Evolutionary conservation across 2,888 invertebrate genomes (phyloP).

Genomic region (Lasioglossum leucozonium): DNA sequence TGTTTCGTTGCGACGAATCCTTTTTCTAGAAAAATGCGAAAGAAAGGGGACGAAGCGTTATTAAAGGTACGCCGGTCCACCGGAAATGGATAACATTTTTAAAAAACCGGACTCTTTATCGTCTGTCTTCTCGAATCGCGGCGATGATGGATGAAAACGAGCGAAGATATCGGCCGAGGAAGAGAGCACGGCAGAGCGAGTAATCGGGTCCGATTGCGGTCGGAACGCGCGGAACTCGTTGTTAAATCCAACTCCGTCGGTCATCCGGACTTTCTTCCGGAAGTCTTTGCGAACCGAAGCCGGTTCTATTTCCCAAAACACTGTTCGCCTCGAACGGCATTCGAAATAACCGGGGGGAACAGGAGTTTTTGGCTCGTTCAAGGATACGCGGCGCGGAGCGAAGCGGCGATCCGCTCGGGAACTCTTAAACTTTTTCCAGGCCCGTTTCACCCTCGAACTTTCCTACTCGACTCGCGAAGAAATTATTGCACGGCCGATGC

Average conservation of each 20-base stretch:
- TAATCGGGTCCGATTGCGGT: neutral
- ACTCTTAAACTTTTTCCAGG: constrained; percentile 10
- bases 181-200: neutral
- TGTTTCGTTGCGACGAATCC: neutral
- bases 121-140: neutral
- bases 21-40: neutral
- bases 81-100: neutral
- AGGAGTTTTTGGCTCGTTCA: constrained; percentile 13
- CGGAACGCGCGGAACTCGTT: neutral
- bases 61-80: neutral
- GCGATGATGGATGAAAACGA: neutral
- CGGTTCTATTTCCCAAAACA: neutral
- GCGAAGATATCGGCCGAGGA: neutral
- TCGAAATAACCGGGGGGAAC: neutral
- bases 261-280: neutral
- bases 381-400: neutral
- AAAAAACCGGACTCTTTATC: neutral
- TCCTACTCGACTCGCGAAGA: neutral
- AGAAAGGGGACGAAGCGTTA: neutral
- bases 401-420: neutral
- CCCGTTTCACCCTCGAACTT: neutral
- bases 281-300: neutral
- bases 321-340: neutral
- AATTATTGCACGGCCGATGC: constrained; percentile 11
- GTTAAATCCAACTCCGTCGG: neutral